A percentile compares a stretch with the other conserved stretches of the same genome.
Conservation (phyloP, 1,140 invertebrate genomes). For the Nasonia longicornis region DNA sequence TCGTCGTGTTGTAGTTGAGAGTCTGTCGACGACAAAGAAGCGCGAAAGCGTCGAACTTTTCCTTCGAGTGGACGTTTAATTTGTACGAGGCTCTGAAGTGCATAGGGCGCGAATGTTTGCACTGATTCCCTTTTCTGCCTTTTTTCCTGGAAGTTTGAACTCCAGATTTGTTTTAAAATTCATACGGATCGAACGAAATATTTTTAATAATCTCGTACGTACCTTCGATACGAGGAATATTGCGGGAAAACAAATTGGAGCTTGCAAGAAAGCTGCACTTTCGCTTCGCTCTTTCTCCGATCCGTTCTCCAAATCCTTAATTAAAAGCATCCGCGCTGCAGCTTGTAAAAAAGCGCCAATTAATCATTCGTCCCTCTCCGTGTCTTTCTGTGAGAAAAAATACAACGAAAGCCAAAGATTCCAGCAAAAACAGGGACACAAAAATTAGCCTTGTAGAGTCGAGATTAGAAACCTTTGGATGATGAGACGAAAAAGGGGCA, state of each 20-base stretch:
- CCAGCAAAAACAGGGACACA: background rate
- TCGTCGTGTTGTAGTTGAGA: background rate
- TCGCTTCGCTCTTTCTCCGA: background rate
- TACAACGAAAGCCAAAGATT: background rate
- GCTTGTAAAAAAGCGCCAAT: background rate
- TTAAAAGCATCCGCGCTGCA: background rate
- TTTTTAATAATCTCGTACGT: no score
- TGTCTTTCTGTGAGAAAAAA: background rate
- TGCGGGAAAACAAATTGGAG: background rate
- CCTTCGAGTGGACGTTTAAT: constrained; percentile 15
- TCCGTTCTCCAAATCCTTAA: background rate
- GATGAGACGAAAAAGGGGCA: background rate
- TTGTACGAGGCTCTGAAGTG: background rate
- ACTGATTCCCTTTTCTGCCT: background rate
- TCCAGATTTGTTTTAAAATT: no score
- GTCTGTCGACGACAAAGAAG: background rate
- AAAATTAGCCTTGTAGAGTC: constrained; percentile 11
- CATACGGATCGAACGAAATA: no score
- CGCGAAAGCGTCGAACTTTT: background rate
- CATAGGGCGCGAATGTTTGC: background rate
- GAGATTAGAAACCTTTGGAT: constrained; percentile 3
- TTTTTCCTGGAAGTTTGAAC: background rate
- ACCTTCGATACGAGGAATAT: no score
- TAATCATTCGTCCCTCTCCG: background rate
- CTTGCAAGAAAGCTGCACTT: background rate